Evolutionary conservation across 2,797 vertebrate species (phyloP).

Genomic region (Eurystomus glaucurus): DNA sequence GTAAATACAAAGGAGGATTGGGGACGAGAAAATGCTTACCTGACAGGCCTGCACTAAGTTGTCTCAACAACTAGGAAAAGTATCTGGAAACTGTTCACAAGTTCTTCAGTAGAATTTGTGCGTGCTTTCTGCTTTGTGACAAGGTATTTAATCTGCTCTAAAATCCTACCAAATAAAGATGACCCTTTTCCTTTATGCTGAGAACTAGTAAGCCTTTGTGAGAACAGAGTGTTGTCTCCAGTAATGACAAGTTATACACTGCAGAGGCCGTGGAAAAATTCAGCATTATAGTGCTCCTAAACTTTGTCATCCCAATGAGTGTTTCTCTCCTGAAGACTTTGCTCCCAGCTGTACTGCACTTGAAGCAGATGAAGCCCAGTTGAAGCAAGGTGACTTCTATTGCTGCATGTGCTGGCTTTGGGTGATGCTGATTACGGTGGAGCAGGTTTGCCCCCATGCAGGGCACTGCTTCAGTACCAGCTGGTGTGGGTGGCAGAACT

Average conservation of each 20-base stretch:
- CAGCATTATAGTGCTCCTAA: neutral
- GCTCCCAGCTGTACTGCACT: neutral
- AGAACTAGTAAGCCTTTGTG: neutral
- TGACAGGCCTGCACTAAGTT: neutral
- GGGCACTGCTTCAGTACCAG: neutral
- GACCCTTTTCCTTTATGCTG: neutral
- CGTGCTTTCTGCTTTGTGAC: neutral
- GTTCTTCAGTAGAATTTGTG: neutral
- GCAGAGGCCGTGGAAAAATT: neutral
- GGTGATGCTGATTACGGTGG: neutral
- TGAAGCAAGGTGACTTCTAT: neutral
- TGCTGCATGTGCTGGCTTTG: neutral
- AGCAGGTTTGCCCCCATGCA: accelerated
- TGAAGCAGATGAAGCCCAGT: neutral
- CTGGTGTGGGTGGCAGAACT: neutral
- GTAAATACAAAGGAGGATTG: neutral
- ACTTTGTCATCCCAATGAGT: neutral
- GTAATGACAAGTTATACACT: neutral
- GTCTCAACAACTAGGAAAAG: neutral
- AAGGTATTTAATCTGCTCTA: neutral
- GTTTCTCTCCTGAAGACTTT: neutral
- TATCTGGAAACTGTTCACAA: neutral
- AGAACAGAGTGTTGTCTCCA: neutral
- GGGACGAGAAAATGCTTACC: neutral
- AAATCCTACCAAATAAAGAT: constrained; percentile 16